Conservation (phyloP, 1,140 invertebrate species). For the Drosophila lowei region DNA sequence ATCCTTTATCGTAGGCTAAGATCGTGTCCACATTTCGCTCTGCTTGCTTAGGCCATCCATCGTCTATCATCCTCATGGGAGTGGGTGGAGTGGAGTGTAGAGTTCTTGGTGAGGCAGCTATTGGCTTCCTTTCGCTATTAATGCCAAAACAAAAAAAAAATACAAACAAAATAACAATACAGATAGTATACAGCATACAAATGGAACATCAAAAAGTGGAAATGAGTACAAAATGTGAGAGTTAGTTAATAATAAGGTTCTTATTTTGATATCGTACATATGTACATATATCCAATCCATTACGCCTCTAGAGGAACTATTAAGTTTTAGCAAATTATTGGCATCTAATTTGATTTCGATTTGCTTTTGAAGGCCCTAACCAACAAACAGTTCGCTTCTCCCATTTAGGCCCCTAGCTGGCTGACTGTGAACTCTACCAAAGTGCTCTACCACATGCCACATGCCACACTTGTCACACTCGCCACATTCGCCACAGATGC, state of each 20-base stretch:
- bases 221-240: slow-evolving; percentile 57
- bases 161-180: neutral
- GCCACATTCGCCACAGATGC: neutral
- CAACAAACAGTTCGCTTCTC: slow-evolving; percentile 7
- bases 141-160: slow-evolving; percentile 41
- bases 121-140: slow-evolving; percentile 32
- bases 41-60: slow-evolving; percentile 12
- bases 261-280: slow-evolving; percentile 37
- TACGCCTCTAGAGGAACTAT: slow-evolving; percentile 10
- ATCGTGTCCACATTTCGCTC: slow-evolving; percentile 4
- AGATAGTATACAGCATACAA: neutral
- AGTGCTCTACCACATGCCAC: neutral
- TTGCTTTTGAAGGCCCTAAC: neutral
- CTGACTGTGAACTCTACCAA: slow-evolving; percentile 13
- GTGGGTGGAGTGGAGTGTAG: neutral
- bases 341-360: slow-evolving; percentile 14
- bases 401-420: slow-evolving; percentile 1
- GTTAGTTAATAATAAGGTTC: slow-evolving; percentile 22
- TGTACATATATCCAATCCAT: slow-evolving; percentile 9
- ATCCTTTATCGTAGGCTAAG: slow-evolving; percentile 31
- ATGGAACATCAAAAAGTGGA: slow-evolving; percentile 16
- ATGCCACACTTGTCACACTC: neutral
- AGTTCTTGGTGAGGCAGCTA: slow-evolving; percentile 42
- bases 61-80: neutral
- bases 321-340: slow-evolving; percentile 32